phyloP scores from a whole-genome alignment of 2,888 invertebrate genomes.

The Crioceris asparagi region DNA sequence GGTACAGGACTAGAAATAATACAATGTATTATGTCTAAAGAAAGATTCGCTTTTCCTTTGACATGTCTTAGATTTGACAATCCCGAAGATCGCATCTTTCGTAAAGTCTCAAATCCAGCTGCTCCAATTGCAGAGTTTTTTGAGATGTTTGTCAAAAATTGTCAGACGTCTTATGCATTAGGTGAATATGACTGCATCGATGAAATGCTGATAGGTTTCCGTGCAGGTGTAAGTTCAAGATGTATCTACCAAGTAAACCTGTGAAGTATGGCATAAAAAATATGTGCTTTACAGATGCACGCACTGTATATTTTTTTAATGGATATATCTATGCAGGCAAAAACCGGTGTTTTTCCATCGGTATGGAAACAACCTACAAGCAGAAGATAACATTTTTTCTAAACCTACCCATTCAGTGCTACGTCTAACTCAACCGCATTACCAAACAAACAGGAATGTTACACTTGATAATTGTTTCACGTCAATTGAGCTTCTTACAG shows the following conservation, averaged over 20 bases:
- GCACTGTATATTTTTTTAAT: constrained; percentile 11
- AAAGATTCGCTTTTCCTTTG: constrained; percentile 10
- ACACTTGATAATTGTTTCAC: constrained; percentile 12
- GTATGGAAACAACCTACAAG: constrained; percentile 5
- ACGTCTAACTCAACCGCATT: constrained; percentile 6
- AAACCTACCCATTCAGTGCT: constrained; percentile 10
- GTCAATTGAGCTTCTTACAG: constrained; percentile 7
- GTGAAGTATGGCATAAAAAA: constrained; percentile 10
- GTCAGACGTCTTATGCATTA: constrained; percentile 4
- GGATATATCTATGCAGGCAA: constrained; percentile 11
- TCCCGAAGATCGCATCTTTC: constrained; percentile 7
- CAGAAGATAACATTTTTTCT: constrained; percentile 5
- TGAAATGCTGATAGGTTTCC: constrained; percentile 7
- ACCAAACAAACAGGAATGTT: constrained; percentile 7
- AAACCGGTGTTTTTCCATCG: too few species aligned
- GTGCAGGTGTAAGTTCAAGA: constrained; percentile 9
- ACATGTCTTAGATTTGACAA: constrained; percentile 12
- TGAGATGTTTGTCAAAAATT: constrained; percentile 9
- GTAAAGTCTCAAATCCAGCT: constrained; percentile 6
- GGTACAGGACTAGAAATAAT: constrained; percentile 9
- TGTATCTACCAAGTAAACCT: constrained; percentile 7
- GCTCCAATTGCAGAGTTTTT: constrained; percentile 7
- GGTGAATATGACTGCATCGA: constrained; percentile 7
- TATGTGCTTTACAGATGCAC: constrained; percentile 11
- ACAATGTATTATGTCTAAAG: too few species aligned